A percentile compares a stretch with the other conserved stretches of the same genome.
Conservation (phyloP, 2,888 invertebrate genomes). For the Odontomyia ornata region DNA sequence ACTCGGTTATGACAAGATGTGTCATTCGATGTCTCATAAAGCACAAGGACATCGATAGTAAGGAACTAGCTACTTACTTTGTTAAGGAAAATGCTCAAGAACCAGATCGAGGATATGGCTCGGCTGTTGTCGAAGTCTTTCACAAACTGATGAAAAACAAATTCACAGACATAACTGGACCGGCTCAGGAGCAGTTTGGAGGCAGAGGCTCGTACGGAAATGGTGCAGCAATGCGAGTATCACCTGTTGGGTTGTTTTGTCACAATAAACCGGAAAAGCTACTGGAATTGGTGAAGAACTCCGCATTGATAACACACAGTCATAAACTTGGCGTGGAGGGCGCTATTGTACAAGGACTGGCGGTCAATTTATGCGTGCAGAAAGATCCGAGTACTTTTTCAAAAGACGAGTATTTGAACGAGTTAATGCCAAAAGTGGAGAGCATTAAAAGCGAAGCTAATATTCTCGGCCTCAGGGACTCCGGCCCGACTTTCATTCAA, state of each 20-base stretch:
- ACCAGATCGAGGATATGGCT: slow-evolving; percentile 74
- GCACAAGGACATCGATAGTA: slow-evolving; percentile 66
- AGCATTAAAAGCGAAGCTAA: slow-evolving; percentile 62
- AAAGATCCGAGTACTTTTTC: slow-evolving; percentile 65
- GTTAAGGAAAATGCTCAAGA: slow-evolving; percentile 70
- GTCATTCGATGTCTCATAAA: slow-evolving; percentile 71
- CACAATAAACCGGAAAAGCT: slow-evolving; percentile 61
- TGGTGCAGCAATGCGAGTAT: slow-evolving; percentile 78
- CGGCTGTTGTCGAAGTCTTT: slow-evolving; percentile 68
- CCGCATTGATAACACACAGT: slow-evolving; percentile 72
- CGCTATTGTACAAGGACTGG: slow-evolving; percentile 68
- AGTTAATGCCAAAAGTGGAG: slow-evolving; percentile 67
- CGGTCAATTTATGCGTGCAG: slow-evolving; percentile 68
- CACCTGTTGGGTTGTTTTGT: slow-evolving; percentile 73
- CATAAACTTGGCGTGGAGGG: slow-evolving; percentile 68
- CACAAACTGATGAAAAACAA: slow-evolving; percentile 66
- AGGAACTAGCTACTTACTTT: slow-evolving; percentile 72
- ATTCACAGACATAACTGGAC: slow-evolving; percentile 69
- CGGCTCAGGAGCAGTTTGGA: slow-evolving; percentile 73
- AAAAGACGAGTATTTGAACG: slow-evolving; percentile 64
- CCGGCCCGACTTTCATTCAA: slow-evolving; percentile 66
- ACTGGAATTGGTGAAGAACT: slow-evolving; percentile 64
- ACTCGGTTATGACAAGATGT: slow-evolving; percentile 75
- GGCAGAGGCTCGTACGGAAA: slow-evolving; percentile 80
- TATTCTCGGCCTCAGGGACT: slow-evolving; percentile 60